Conservation (phyloP, 2,113 vertebrate species). For the Nicator chloris region DNA sequence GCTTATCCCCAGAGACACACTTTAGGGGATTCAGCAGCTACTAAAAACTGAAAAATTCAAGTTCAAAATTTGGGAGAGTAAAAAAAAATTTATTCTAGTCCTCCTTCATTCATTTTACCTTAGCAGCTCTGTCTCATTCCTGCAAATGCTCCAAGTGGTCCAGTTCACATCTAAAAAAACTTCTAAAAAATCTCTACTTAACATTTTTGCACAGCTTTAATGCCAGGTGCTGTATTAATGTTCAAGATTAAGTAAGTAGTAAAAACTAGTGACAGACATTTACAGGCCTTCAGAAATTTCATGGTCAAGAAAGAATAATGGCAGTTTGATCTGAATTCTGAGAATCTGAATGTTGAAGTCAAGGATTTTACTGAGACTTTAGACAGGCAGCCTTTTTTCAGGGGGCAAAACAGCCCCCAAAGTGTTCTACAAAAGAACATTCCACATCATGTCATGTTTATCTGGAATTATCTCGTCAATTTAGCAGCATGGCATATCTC, state of each 20-base stretch:
- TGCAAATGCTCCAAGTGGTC: not conserved
- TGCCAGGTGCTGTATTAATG: not conserved
- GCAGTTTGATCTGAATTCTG: not conserved
- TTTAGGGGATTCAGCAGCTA: not conserved
- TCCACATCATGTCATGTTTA: not conserved
- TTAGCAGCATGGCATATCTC: not conserved
- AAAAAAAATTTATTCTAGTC: not conserved
- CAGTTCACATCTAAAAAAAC: not conserved
- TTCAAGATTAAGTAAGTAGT: not conserved
- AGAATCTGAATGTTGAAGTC: not conserved
- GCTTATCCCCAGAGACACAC: not conserved
- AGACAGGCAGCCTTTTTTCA: not conserved
- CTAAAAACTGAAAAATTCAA: not conserved
- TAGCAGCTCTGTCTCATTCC: not conserved
- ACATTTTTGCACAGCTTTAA: not conserved
- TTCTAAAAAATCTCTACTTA: not conserved
- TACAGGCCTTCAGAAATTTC: not conserved
- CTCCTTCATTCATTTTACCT: not conserved
- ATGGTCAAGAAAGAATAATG: not conserved
- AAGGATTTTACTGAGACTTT: not conserved
- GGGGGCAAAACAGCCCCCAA: rapidly evolving
- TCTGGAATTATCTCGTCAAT: not conserved
- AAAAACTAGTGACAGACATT: not conserved
- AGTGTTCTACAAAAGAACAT: not conserved
- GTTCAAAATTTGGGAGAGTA: not conserved